Evolutionary conservation across 1,140 invertebrate species (phyloP), one percentile per base, ranked within the genome.

Genomic region (Papilio polyxenes): DNA sequence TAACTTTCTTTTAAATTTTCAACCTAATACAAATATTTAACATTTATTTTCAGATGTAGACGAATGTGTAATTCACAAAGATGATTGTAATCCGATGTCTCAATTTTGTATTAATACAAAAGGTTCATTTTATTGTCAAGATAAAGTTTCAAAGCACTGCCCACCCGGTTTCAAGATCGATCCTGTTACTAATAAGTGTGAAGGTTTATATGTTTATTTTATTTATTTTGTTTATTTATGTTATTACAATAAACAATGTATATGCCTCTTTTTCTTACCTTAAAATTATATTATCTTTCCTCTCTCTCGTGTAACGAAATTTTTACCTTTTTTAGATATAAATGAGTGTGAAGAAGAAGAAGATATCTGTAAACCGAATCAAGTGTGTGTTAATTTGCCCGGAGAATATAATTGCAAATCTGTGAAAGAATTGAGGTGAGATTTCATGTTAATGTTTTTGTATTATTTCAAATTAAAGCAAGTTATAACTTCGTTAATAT

Each of bases 31-130:
- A n/a, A n/a, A n/a, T 44, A 44, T 2, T 44, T 44, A 0, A 44
- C 7, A 6, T 23, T 79, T 84, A 17, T 77, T 89, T 90, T 84
- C 87, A 97, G 96, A 97, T 92, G 95, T 97, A 31, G 96, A 98
- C 85, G 97, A 98, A 92, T 98, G 97, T 85, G 85, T 92, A 1
- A 93, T 95, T 76, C 92, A 95, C 7, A 90, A 91, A 23, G 94
- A 96, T 84, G 95, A 96, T 82, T 97, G 97, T 87, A 95, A 96
- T 40, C 88, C 89, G 48, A 90, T 95, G 3, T 96, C 95, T 0
- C 96, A 97, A 85, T 95, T 96, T 79, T 97, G 97, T 83, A 94
- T 97, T 20, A 97, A 97, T 86, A 97, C 96, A 0, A 95, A 95
- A 65, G 96, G 97, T 2, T 95, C 95, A 49, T 97, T 96, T 87